Evolutionary conservation across 2,113 vertebrate species (phyloP), one percentile per base, ranked within the genome.

Genomic region (Astur gentilis): DNA sequence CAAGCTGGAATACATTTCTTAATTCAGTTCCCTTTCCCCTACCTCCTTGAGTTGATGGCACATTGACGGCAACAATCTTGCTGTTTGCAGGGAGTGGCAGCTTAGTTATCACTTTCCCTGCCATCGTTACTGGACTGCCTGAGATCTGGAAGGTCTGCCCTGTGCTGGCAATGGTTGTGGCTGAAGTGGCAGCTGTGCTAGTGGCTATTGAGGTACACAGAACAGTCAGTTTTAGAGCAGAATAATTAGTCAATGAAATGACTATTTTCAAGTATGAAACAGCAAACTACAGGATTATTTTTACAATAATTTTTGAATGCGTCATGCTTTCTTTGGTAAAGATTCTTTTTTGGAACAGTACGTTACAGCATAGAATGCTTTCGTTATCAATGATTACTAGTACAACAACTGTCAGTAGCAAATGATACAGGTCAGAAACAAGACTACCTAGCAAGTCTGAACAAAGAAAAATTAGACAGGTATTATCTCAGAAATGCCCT

Each of bases 21-120:
- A 69, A 83, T 93, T 72, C 85, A 45, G 86, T 97, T 95, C 92
- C 97, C 97, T 70, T 94, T 95, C 87, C 95, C 97, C 93, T 99
- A 99, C 99, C 99, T 99, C 99, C 99, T 99, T 99, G 99, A 47
- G 99, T 99, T 97, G 99, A 98, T 97, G 99, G 99, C 97, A 99
- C 99, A 96, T 99, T 99, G 98, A 99, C 99, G 90, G 99, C 99
- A 98, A 99, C 99, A 97, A 99, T 99, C 98, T 99, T 99, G 99
- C 99, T 99, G 98, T 99, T 99, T 98, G 99, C 99, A 85, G 99
- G 99, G 97, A 99, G 98, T 52, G 99, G 99, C 97, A 99, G 98
- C 98, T 99, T 99, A 96, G 99, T 99, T 98, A 99, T 98, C 97
- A 99, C 99, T 98, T 99, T 99, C 98, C 99, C 99, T 88, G 99